These are phyloP conservation scores for Diabrotica balteata DNA, from an alignment of 2,888 invertebrate genomes.

Conservation along the genomic window DNA sequence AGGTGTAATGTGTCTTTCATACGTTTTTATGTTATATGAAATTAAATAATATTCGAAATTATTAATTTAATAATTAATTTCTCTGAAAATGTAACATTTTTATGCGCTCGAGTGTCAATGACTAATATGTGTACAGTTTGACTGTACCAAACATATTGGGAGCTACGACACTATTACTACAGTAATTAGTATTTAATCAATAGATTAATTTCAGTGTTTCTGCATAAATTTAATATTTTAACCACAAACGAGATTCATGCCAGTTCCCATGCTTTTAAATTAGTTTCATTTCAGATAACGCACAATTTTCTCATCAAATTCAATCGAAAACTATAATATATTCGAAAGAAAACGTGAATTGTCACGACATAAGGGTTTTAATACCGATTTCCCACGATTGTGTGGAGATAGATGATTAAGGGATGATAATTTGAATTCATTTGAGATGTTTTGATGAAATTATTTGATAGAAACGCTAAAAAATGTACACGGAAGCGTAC, in stretches of 20 bases:
- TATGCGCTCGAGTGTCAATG: too few relatives aligned
- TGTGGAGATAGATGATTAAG: slow-evolving; percentile 25
- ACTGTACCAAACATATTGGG: too few relatives aligned
- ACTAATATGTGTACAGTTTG: too few relatives aligned
- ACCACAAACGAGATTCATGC: slow-evolving; percentile 7
- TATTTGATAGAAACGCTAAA: slow-evolving; percentile 42
- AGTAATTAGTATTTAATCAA: background rate
- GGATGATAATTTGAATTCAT: slow-evolving; percentile 38
- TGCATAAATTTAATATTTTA: background rate
- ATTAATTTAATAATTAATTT: too few relatives aligned
- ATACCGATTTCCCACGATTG: slow-evolving; percentile 45
- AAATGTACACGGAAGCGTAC: slow-evolving; percentile 31
- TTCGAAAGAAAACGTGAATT: slow-evolving; percentile 44
- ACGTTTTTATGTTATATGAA: too few relatives aligned
- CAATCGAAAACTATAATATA: slow-evolving; percentile 46
- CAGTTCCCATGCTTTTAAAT: slow-evolving; percentile 29
- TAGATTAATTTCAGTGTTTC: background rate
- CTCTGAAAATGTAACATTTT: too few relatives aligned
- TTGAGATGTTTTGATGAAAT: slow-evolving; percentile 37
- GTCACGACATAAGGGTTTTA: slow-evolving; percentile 43
- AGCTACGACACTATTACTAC: too few relatives aligned
- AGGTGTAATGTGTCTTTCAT: too few relatives aligned
- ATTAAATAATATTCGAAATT: too few relatives aligned
- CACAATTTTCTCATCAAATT: slow-evolving; percentile 23
- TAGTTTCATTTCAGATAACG: slow-evolving; percentile 24